These are phyloP conservation scores for Camptogramma bilineatum DNA, from an alignment of 2,888 invertebrate genomes.

Conservation along the genomic window DNA sequence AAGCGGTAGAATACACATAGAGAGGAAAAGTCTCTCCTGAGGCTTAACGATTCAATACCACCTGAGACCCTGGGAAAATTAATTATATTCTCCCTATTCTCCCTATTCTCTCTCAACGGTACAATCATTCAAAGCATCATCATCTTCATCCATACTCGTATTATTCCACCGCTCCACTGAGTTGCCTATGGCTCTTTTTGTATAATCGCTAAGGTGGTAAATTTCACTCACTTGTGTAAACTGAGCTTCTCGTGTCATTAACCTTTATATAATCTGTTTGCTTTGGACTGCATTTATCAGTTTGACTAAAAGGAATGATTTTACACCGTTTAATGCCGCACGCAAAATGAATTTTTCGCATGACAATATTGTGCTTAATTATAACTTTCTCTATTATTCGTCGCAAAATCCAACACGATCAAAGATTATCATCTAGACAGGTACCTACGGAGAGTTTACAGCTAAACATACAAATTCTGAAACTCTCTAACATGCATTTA, in stretches of 20 bases:
- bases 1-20: no score
- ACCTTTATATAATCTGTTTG: slow-evolving; percentile 60
- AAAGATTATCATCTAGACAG: slow-evolving; percentile 1
- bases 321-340: slow-evolving; percentile 51
- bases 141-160: no score
- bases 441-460: not conserved
- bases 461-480: not conserved
- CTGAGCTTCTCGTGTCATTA: slow-evolving; percentile 53
- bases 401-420: slow-evolving; percentile 13
- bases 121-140: no score
- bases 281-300: slow-evolving; percentile 47
- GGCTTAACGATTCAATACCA: no score
- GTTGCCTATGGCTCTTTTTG: slow-evolving; percentile 6
- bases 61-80: no score
- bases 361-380: slow-evolving; percentile 18
- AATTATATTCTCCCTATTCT: no score
- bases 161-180: not conserved
- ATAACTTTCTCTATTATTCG: slow-evolving; percentile 40
- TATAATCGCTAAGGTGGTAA: slow-evolving; percentile 29
- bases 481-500: not conserved
- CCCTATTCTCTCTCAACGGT: no score
- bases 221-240: slow-evolving; percentile 35
- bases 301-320: slow-evolving; percentile 53
- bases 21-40: no score
- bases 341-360: slow-evolving; percentile 40